Base-by-base conservation (phyloP, 2,797 vertebrate species). In the Cirrhinus molitorella region DNA sequence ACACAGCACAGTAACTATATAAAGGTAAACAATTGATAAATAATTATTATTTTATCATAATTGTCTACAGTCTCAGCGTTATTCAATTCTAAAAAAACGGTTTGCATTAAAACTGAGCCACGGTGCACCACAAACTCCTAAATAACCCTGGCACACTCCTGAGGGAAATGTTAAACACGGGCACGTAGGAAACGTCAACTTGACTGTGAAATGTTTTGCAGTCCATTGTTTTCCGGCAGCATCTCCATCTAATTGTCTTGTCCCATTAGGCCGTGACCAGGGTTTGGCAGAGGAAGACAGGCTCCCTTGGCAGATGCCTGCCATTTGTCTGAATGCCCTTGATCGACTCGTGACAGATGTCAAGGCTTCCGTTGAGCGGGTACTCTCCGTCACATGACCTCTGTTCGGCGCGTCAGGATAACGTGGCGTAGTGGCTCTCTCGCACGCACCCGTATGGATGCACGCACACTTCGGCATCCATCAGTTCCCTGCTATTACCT, bases 331-430 rank as follows among this genome's bases (percentile, higher is more conserved):
- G 88, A 92, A 91, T 92, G 93, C 93, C 94, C 94, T 95, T 94
- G 93, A 94, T 94, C 92, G 93, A 89, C 91, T 84, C 88, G 89
- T 95, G 95, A 95, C 95, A 96, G 95, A 95, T 94, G 94, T 94
- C 94, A 95, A 91, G 89, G 92, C 93, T 94, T 90, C 91, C 93
- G 90, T 92, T 92, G 94, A 94, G 94, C 71, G 91, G 92, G 91
- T 92, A 90, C 92, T 92, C 93, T 95, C 92, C 87, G 93, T 94
- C 93, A 95, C 82, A 49, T 84, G 78, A 92, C 88, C 77, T 91
- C 92, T 92, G 88, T 91, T 93, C 87, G 87, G 90, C 82, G 90
- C 89, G 89, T 92, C 91, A 89, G 91, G 89, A 92, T 91, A 90
- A 92, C 81, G 88, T 88, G 71, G 75, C 11, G 21, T 87, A 85